These are phyloP conservation scores for Falco punctatus DNA, from an alignment of 2,113 vertebrate genomes.

Conservation along the genomic window DNA sequence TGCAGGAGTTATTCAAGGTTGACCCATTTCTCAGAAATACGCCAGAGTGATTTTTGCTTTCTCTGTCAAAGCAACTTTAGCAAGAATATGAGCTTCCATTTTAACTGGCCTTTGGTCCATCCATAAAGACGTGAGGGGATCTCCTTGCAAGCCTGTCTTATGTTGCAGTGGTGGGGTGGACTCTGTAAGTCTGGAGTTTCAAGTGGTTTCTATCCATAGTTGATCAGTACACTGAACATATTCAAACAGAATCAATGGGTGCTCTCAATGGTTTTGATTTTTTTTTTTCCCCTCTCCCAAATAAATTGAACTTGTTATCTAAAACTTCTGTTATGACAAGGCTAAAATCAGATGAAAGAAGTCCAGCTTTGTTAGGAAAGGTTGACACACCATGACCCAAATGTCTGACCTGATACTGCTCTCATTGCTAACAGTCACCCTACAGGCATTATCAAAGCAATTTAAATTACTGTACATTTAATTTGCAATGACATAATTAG, in stretches of 20 bases:
- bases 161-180: background rate
- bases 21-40: background rate
- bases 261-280: background rate
- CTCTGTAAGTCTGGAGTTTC: background rate
- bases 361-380: conserved; percentile 22
- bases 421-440: conserved; percentile 25
- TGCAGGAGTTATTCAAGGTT: background rate
- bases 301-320: background rate
- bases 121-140: background rate
- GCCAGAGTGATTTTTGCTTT: background rate
- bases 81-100: background rate
- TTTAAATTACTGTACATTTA: conserved; percentile 33
- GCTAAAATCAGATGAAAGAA: conserved; percentile 15
- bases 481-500: conserved; percentile 54
- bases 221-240: background rate
- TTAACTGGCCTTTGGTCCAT: background rate
- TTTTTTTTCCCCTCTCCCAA: background rate
- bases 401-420: conserved; percentile 40
- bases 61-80: background rate
- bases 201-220: background rate
- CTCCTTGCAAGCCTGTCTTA: background rate
- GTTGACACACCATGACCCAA: background rate
- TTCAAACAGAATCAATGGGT: background rate
- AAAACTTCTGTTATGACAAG: conserved; percentile 10
- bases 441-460: conserved; percentile 58